A percentile compares a stretch with the other conserved stretches of the same genome.
phyloP scores from a whole-genome alignment of 92 coral and sea anemone species.

The Epizoanthus illoricatus region DNA sequence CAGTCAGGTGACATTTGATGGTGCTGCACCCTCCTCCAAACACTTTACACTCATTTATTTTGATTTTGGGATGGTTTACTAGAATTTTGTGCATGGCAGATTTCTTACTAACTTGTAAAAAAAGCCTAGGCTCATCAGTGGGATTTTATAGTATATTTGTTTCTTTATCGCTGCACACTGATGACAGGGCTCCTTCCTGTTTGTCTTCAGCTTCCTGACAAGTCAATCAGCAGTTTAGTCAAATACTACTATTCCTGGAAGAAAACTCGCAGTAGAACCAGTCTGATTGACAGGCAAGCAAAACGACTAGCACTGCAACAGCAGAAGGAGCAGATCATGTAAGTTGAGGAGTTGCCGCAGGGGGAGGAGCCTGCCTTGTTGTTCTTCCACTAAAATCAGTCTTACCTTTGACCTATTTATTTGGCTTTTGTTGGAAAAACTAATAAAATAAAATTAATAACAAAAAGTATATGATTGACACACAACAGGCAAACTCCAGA shows the following conservation, averaged over 20 bases:
- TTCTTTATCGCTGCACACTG: not conserved
- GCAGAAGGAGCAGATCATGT: constrained; percentile 75
- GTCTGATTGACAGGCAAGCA: constrained; percentile 97
- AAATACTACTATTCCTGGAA: constrained; percentile 99
- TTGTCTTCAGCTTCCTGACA: constrained; percentile 80
- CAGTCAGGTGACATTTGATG: no score
- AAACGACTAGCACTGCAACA: constrained; percentile 70
- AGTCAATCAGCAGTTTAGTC: constrained; percentile 87
- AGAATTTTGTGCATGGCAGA: not conserved
- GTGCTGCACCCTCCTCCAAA: not conserved
- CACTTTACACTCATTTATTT: not conserved
- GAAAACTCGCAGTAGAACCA: constrained; percentile 95
- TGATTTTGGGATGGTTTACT: not conserved
- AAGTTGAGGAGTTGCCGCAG: constrained; percentile 6
- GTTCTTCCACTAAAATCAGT: not conserved
- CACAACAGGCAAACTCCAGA: no score
- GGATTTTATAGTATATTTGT: not conserved
- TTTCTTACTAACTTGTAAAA: no score
- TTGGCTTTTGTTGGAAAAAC: no score
- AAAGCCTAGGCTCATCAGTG: no score
- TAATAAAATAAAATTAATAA: no score
- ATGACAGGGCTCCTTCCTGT: not conserved
- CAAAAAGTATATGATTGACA: no score
- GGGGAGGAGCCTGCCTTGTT: not conserved
- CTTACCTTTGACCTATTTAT: no score